Percentiles rank a stretch among this genome's conserved stretches.
These are phyloP conservation scores for Dolichoris vasculosae DNA, from an alignment of 1,140 invertebrate genomes.

Conservation along the genomic window DNA sequence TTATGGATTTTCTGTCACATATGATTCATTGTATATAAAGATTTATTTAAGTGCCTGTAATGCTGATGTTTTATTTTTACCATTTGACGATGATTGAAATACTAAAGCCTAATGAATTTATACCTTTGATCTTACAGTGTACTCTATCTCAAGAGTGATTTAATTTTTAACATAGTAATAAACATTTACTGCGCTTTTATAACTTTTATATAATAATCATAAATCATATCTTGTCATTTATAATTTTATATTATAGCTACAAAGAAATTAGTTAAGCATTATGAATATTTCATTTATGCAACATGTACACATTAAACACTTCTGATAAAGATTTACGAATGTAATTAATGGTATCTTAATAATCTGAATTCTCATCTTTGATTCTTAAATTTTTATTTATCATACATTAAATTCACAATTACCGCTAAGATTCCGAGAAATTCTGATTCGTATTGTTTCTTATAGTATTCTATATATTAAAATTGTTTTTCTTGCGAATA, in stretches of 20 bases:
- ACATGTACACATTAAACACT: neutral
- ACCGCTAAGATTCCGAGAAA: neutral
- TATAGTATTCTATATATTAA: neutral
- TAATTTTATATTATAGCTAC: neutral
- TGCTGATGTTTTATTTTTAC: neutral
- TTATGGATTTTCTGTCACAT: neutral
- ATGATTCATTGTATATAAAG: neutral
- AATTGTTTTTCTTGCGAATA: neutral
- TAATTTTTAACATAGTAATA: neutral
- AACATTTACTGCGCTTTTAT: neutral
- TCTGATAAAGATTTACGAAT: slow-evolving; percentile 1
- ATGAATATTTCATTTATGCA: neutral
- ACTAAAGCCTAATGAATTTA: neutral
- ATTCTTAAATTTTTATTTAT: neutral
- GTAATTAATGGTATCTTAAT: neutral
- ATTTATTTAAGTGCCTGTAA: neutral
- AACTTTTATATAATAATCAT: slow-evolving; percentile 5
- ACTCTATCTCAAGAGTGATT: neutral
- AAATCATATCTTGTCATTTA: neutral
- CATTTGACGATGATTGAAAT: neutral
- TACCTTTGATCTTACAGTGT: neutral
- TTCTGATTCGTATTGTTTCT: neutral
- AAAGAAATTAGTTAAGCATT: neutral
- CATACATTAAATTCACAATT: neutral
- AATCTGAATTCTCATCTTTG: neutral